These are phyloP conservation scores for Procavia capensis DNA, from an alignment of 2,113 vertebrate genomes.

Conservation along the genomic window DNA sequence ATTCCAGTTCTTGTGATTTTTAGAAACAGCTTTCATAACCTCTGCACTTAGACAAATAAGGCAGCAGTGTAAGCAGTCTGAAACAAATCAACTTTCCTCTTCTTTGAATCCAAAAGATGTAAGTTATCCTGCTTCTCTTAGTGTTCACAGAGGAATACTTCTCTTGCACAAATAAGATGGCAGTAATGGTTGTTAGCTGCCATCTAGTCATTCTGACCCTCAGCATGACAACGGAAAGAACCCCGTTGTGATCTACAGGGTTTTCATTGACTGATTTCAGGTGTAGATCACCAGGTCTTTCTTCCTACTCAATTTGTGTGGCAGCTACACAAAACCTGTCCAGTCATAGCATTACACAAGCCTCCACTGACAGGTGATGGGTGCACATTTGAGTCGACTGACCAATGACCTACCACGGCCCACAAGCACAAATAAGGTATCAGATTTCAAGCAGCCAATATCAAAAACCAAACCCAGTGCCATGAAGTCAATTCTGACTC, in stretches of 20 bases:
- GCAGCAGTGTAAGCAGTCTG: not conserved
- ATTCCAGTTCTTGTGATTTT: not conserved
- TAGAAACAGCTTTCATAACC: not conserved
- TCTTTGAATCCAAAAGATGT: not conserved
- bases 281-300: not conserved
- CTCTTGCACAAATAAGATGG: conserved; percentile 7
- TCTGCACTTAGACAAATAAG: not conserved
- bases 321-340: not conserved
- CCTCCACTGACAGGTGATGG: not conserved
- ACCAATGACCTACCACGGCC: not conserved
- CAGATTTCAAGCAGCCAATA: too few species aligned
- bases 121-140: not conserved
- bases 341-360: not conserved
- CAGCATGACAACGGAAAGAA: too few species aligned
- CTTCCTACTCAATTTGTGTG: not conserved
- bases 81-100: conserved; percentile 24
- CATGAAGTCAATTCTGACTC: too few species aligned
- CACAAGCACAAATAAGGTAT: not conserved
- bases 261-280: not conserved
- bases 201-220: too few species aligned
- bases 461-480: too few species aligned
- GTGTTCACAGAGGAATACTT: not conserved
- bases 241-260: not conserved
- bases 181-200: too few species aligned
- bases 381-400: not conserved